Conservation (phyloP, 2,113 vertebrate genomes). For the Jaculus jaculus region DNA sequence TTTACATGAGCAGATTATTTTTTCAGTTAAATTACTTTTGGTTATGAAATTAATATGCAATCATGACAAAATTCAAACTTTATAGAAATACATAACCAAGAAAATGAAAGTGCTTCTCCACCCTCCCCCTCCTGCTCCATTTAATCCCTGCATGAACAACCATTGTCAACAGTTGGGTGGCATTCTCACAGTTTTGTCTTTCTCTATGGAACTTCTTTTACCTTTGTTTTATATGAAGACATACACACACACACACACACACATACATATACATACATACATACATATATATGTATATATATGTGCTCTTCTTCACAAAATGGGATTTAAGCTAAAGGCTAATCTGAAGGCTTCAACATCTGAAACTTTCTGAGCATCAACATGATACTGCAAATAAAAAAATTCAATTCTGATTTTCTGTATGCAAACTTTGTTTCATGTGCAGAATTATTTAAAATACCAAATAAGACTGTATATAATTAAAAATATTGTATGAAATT, state of each 20-base stretch:
- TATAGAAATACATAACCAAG: background rate
- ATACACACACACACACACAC: no score
- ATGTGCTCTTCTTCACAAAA: background rate
- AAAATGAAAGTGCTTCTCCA: background rate
- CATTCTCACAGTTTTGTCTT: background rate
- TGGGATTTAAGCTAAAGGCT: background rate
- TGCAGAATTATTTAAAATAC: background rate
- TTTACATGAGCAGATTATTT: background rate
- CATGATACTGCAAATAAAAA: background rate
- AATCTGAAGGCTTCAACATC: background rate
- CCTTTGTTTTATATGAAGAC: background rate
- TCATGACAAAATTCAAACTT: background rate
- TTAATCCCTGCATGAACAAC: background rate
- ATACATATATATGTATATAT: background rate
- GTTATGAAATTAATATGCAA: background rate
- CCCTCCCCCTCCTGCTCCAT: fast-evolving
- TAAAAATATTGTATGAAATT: background rate
- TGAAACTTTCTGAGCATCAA: background rate
- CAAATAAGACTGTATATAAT: background rate
- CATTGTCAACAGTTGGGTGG: background rate
- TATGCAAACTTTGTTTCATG: background rate
- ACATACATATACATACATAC: no score
- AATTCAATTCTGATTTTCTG: background rate
- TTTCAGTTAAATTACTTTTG: background rate
- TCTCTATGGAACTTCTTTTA: background rate